Evolutionary conservation across 2,797 vertebrate species (phyloP), one percentile per base, ranked within the genome.

Genomic region (Myioborus melanocephalus): DNA sequence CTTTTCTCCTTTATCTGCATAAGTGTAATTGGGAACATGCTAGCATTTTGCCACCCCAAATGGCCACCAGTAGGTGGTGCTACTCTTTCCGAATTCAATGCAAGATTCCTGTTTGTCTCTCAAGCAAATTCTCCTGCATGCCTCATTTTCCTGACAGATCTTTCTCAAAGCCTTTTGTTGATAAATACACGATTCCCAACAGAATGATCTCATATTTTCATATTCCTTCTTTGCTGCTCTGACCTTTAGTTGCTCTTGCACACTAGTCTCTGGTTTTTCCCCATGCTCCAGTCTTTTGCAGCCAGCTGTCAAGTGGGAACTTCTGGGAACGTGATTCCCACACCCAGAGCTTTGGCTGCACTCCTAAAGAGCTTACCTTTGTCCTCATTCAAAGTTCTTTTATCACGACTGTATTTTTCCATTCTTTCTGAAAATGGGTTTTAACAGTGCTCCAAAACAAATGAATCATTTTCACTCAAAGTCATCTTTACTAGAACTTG

Each of bases 241-340:
- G 92, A 94, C 94, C 85, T 96, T 96, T 91, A 87, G 7, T 44
- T 19, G n/a, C 47, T 92, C 87, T 83, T 63, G 32, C 28, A n/a
- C 37, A 39, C 47, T 49, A 8, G n/a, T 81, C 24, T 81, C 39
- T 57, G 44, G 65, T n/a, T 63, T 93, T 93, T 94, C 91, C 91
- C 79, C 6, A 6, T 14, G 63, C 69, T 94, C 55, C 46, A 59
- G 39, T 59, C 66, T 72, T 84, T 81, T 72, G 53, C 83, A 94
- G 87, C 69, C 91, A 93, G 44, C 69, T 94, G 92, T 86, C 91
- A 46, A 85, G 63, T 66, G 56, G 63, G 30, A 92, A 41, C 84
- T 88, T 81, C 59, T 89, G 94, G 89, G 89, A 94, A 57, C 0
- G 1, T 34, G 78, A 78, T 92, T 92, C 68, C 86, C 11, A 8